Base-by-base conservation (phyloP, 2,113 vertebrate genomes). In the Condylura cristata region DNA sequence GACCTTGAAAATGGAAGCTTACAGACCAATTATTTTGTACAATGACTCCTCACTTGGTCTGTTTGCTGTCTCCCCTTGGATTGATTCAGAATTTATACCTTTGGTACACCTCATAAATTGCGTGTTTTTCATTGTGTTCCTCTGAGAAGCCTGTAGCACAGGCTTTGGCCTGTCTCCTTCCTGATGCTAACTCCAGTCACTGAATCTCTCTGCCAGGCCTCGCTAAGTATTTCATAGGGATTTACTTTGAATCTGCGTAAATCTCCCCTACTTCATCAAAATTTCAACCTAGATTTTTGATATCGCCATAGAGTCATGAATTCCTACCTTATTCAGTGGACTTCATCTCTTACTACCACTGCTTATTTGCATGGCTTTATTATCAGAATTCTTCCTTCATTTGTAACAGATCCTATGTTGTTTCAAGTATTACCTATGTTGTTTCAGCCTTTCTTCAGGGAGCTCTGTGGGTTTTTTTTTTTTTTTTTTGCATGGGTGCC, bases 331-430 rank as follows among this genome's bases (percentile, higher is more conserved):
- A 80, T 91, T 70, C 83, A 58, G 0, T 91, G 32, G 4, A 8
- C 53, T 88, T 61, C 76, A 86, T 82, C 44, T 83, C 20, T 90
- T 74, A 46, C 46, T 46, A 12, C 78, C 26, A 56, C 72, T 78
- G 66, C 71, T 72, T 88, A 61, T 63, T 90, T 46, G 30, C 56
- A n/a, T 68, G 32, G 81, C 56, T 39, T 7, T 90, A 4, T 76
- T 61, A 28, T 92, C 39, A 37, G 60, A 68, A 48, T 79, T 60
- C 53, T 94, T 86, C 30, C 28, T 96, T 75, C 48, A 76, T 96
- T 90, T 92, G 66, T 92, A 39, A 63, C 44, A 88, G 7, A 65
- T 72, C 61, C 86, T 83, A 1, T 39, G 56, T 17, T 95, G n/a
- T 89, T 70, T 66, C 18, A 41, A 41, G 24, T n/a, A 18, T 30